phyloP scores from a whole-genome alignment of 2,888 invertebrate genomes.

The Ormyrus pomaceus region DNA sequence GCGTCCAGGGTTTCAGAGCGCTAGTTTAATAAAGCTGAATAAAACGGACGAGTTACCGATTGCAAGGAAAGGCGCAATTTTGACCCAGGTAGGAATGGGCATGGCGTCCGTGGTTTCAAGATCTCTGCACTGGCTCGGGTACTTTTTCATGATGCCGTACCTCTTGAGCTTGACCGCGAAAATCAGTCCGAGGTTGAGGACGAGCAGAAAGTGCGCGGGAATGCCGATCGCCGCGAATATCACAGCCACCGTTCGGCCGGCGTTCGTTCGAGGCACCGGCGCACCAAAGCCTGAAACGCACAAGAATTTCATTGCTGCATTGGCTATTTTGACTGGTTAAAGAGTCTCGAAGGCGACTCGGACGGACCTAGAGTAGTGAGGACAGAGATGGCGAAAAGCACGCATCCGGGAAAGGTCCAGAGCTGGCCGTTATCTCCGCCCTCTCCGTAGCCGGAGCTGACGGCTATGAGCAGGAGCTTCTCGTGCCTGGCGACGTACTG shows the following conservation, averaged over 20 bases:
- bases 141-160: slow-evolving; percentile 70
- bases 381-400: slow-evolving; percentile 83
- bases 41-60: slow-evolving; percentile 62
- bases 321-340: neutral
- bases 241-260: slow-evolving; percentile 80
- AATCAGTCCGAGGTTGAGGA: slow-evolving; percentile 78
- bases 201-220: slow-evolving; percentile 81
- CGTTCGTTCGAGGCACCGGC: slow-evolving; percentile 82
- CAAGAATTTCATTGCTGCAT: neutral
- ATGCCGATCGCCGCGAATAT: slow-evolving; percentile 82
- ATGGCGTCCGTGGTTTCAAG: slow-evolving; percentile 59
- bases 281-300: slow-evolving; percentile 81
- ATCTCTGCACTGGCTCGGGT: slow-evolving; percentile 55
- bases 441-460: slow-evolving; percentile 78
- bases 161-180: slow-evolving; percentile 77
- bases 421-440: slow-evolving; percentile 78
- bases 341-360: slow-evolving; percentile 52
- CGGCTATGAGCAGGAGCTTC: slow-evolving; percentile 78
- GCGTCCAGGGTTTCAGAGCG: too few relatives aligned
- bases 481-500: slow-evolving; percentile 79
- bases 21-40: too few relatives aligned
- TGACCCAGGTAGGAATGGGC: slow-evolving; percentile 69
- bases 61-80: slow-evolving; percentile 66
- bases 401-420: slow-evolving; percentile 83
- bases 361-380: slow-evolving; percentile 82